A percentile compares a stretch with the other conserved stretches of the same genome.
phyloP scores from a whole-genome alignment of 2,888 invertebrate species.

The Leucophenga montana region DNA sequence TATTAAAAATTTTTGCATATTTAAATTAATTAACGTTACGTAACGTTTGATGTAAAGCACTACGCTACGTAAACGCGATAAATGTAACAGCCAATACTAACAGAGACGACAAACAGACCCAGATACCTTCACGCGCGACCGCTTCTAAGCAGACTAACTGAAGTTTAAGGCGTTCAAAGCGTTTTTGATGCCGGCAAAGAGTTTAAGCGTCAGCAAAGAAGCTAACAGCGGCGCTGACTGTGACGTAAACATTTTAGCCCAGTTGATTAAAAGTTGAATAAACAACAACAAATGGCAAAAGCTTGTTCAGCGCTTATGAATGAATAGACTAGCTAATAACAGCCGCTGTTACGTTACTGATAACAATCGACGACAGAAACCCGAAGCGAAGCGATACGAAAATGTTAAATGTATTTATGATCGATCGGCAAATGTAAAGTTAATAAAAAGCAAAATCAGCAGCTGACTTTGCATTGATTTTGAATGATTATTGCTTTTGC shows the following conservation, averaged over 20 bases:
- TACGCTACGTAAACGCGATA: not conserved
- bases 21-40: not conserved
- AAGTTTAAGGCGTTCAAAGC: slow-evolving; percentile 46
- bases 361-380: too few relatives aligned
- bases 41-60: not conserved
- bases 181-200: slow-evolving; percentile 57
- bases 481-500: too few relatives aligned
- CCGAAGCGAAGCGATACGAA: too few relatives aligned
- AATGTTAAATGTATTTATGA: too few relatives aligned
- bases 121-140: slow-evolving; percentile 41
- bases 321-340: too few relatives aligned
- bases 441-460: too few relatives aligned
- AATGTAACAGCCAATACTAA: not conserved
- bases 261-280: slow-evolving; percentile 44
- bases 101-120: not conserved
- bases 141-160: slow-evolving; percentile 56
- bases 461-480: too few relatives aligned
- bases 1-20: not conserved
- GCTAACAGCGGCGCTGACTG: slow-evolving; percentile 24
- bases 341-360: too few relatives aligned
- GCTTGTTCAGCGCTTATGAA: too few relatives aligned
- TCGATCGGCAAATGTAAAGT: too few relatives aligned
- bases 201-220: slow-evolving; percentile 47
- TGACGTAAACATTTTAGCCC: slow-evolving; percentile 46
- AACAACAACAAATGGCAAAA: not conserved